These are phyloP conservation scores for Arrhopalites spinosus DNA, from an alignment of 2,888 invertebrate genomes.

Conservation along the genomic window DNA sequence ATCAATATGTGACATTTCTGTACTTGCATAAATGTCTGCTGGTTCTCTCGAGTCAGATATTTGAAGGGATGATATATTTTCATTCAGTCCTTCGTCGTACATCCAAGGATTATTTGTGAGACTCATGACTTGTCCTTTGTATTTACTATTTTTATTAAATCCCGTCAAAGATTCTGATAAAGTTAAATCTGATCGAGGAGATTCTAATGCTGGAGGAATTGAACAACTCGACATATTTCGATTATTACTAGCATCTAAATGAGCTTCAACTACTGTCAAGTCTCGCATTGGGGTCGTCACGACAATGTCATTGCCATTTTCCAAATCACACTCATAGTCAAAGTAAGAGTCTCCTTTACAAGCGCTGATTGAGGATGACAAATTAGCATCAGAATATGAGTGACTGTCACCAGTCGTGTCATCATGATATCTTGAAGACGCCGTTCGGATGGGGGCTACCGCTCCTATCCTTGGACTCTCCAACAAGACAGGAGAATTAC, in stretches of 20 bases:
- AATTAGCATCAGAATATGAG: too few relatives aligned
- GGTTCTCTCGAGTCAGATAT: too few relatives aligned
- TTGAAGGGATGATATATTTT: too few relatives aligned
- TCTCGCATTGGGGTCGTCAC: not conserved
- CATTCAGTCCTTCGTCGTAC: too few relatives aligned
- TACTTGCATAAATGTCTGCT: too few relatives aligned
- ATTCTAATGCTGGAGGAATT: not conserved
- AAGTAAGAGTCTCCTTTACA: slow-evolving; percentile 6
- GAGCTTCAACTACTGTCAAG: not conserved
- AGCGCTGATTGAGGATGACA: not conserved
- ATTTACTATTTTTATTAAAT: not conserved
- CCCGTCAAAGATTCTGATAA: not conserved
- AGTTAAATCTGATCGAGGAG: not conserved
- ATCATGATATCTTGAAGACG: too few relatives aligned
- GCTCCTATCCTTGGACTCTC: too few relatives aligned
- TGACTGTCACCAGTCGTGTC: too few relatives aligned
- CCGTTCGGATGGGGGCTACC: too few relatives aligned
- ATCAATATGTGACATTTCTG: too few relatives aligned
- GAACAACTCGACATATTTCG: not conserved
- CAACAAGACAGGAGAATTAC: not conserved
- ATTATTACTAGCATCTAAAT: not conserved
- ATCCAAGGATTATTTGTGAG: not conserved
- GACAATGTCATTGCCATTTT: not conserved
- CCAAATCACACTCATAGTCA: slow-evolving; percentile 9
- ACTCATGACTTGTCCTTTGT: not conserved